A percentile compares a stretch with the other conserved stretches of the same genome.
phyloP scores from a whole-genome alignment of 2,797 vertebrate genomes.

The Chiroxiphia lanceolata region DNA sequence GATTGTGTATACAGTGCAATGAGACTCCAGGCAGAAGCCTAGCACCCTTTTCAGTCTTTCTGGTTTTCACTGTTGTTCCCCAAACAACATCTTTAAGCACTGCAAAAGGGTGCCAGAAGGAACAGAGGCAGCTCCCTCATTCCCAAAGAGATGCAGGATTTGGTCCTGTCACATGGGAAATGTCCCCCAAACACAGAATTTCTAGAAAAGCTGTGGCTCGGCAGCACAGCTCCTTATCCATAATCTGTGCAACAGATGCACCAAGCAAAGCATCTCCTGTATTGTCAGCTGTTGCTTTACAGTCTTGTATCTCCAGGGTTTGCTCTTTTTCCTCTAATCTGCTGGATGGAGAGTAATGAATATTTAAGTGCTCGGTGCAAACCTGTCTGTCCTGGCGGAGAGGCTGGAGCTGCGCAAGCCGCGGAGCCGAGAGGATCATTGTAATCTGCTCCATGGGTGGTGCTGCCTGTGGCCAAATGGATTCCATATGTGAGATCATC shows the following conservation, averaged over 20 bases:
- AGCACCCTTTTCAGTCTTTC: background rate
- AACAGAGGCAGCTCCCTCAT: background rate
- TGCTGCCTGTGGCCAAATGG: slow-evolving; percentile 30
- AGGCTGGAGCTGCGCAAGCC: background rate
- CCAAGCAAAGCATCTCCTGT: background rate
- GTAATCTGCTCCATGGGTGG: background rate
- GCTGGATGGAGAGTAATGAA: background rate
- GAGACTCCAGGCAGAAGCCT: background rate
- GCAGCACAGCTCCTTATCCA: background rate
- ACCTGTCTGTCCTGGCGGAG: background rate
- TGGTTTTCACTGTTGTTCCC: background rate
- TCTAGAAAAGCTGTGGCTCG: background rate
- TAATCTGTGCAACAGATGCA: background rate
- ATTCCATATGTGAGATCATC: slow-evolving; percentile 19
- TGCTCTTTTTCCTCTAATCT: background rate
- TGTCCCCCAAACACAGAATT: background rate
- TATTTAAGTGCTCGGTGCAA: background rate
- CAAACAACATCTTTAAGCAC: background rate
- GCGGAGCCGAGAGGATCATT: background rate
- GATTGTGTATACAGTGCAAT: background rate
- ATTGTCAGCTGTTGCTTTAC: background rate
- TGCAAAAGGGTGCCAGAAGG: background rate
- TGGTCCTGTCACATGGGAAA: background rate
- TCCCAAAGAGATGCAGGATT: background rate
- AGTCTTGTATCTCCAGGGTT: background rate